A percentile compares a stretch with the other conserved stretches of the same genome.
Evolutionary conservation across 2,888 invertebrate species (phyloP).

Genomic region (Calliopum simillimum): DNA sequence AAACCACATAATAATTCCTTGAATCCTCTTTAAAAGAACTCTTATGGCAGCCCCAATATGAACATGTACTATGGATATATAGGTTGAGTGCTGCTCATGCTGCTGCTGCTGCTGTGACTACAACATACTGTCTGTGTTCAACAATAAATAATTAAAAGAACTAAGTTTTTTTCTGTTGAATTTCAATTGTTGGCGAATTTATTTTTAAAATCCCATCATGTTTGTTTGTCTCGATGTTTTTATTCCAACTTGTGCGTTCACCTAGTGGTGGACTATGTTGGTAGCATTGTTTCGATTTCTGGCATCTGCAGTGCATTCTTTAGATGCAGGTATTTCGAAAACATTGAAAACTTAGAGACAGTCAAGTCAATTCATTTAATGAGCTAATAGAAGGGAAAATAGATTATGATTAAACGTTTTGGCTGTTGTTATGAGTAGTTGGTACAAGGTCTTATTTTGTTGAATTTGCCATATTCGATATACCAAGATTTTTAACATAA

Average conservation of each 20-base stretch:
- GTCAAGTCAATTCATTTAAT: no score
- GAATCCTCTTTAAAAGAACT: no score
- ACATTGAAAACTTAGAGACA: not conserved
- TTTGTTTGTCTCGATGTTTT: not conserved
- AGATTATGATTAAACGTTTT: no score
- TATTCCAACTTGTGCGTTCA: not conserved
- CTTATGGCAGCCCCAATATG: no score
- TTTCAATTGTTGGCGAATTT: slow-evolving; percentile 8
- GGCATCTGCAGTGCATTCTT: slow-evolving; percentile 15
- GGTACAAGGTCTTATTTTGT: no score
- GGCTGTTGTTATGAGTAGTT: no score
- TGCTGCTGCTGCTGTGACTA: not conserved
- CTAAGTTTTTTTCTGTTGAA: slow-evolving; percentile 14
- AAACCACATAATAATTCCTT: not conserved
- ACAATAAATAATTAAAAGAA: no score
- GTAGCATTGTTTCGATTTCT: not conserved
- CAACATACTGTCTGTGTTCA: no score
- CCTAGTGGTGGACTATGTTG: not conserved
- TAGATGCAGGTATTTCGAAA: slow-evolving; percentile 3
- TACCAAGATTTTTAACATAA: no score
- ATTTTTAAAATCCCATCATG: slow-evolving; percentile 4
- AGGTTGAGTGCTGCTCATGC: not conserved
- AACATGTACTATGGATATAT: no score
- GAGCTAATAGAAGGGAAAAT: no score
- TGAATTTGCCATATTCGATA: no score